Conservation (phyloP, 2,888 invertebrate genomes). For the Nebria salina region DNA sequence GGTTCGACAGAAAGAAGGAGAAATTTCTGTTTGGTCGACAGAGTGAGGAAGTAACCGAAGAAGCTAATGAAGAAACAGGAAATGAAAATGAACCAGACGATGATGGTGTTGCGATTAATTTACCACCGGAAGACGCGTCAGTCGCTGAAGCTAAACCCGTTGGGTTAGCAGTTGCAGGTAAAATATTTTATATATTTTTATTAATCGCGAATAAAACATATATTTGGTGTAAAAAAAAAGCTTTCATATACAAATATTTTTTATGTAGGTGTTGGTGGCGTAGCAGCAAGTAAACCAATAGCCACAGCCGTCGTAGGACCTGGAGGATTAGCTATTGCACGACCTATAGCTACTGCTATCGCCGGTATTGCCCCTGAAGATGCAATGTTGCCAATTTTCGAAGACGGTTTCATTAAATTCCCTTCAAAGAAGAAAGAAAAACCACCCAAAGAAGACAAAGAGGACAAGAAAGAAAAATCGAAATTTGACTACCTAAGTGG, state of each 20-base stretch:
- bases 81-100: constrained; percentile 58
- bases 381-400: constrained; percentile 59
- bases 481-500: constrained; percentile 21
- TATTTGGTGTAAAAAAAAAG: neutral
- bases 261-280: constrained; percentile 71
- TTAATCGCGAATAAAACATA: no score
- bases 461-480: constrained; percentile 36
- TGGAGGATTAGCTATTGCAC: constrained; percentile 75
- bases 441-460: constrained; percentile 36
- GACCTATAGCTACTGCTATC: constrained; percentile 78
- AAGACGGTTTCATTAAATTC: constrained; percentile 52
- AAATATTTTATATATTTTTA: neutral
- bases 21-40: constrained; percentile 48
- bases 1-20: constrained; percentile 58
- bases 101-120: constrained; percentile 63
- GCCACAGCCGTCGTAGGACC: constrained; percentile 77
- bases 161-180: constrained; percentile 65
- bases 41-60: constrained; percentile 52
- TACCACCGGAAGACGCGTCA: constrained; percentile 69
- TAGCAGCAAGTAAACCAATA: constrained; percentile 77
- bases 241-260: neutral
- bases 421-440: constrained; percentile 49
- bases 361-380: constrained; percentile 73
- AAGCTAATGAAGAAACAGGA: constrained; percentile 53
- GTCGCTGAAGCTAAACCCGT: constrained; percentile 82